phyloP scores from a whole-genome alignment of 2,888 invertebrate species.

The Acrocyrtus sp. region DNA sequence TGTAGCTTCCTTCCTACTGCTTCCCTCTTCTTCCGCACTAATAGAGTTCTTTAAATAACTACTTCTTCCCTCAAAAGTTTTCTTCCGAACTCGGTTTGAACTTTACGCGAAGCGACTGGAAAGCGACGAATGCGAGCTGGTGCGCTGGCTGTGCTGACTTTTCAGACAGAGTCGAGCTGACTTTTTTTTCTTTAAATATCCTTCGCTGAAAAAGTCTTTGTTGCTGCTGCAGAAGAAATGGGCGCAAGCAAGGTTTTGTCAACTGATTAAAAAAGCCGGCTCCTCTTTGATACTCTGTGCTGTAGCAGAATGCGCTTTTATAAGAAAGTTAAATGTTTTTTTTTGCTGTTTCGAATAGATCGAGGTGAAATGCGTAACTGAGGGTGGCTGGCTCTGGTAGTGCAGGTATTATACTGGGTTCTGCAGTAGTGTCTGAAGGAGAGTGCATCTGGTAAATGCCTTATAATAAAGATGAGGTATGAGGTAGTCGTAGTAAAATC shows the following conservation, averaged over 20 bases:
- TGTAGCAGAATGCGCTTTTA: neutral
- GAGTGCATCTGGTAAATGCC: slow-evolving; percentile 27
- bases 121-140: neutral
- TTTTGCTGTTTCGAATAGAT: slow-evolving; percentile 39
- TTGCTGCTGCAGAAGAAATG: no score
- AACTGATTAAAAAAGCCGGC: slow-evolving; percentile 42
- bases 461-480: neutral
- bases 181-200: no score
- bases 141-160: no score
- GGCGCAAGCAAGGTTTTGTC: no score
- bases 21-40: slow-evolving; percentile 5
- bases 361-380: slow-evolving; percentile 55
- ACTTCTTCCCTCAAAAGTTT: slow-evolving; percentile 12
- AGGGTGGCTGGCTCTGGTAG: slow-evolving; percentile 47
- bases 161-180: no score
- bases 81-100: slow-evolving; percentile 40
- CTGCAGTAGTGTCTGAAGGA: no score
- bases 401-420: slow-evolving; percentile 49
- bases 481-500: slow-evolving; percentile 5
- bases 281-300: slow-evolving; percentile 9
- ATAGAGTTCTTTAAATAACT: slow-evolving; percentile 45
- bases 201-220: no score
- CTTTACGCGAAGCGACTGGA: slow-evolving; percentile 11
- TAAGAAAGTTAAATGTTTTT: slow-evolving; percentile 24
- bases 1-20: neutral